Evolutionary conservation across 53 echinoderm and acorn worm genomes (phyloP).

Genomic region (Echinarachnius parma): DNA sequence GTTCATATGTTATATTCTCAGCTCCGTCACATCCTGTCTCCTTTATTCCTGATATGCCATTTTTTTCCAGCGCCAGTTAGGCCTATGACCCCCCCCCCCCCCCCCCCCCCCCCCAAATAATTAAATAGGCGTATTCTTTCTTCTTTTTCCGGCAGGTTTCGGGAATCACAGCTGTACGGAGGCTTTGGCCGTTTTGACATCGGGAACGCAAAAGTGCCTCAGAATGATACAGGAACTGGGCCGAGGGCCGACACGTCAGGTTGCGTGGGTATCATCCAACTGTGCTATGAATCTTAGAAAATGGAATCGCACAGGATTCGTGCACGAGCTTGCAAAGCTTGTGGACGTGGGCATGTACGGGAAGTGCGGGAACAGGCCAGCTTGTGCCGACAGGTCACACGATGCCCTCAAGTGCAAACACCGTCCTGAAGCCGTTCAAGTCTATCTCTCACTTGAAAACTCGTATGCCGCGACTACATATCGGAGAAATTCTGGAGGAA

Average conservation of each 20-base stretch:
- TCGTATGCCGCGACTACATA: constrained; percentile 40
- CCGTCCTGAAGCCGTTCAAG: no score
- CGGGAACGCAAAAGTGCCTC: background rate
- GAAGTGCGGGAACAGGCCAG: constrained; percentile 30
- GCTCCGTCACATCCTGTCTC: no score
- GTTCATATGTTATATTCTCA: no score
- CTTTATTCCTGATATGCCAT: no score
- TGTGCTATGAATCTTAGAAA: constrained; percentile 1
- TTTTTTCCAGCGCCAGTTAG: no score
- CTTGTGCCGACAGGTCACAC: no score
- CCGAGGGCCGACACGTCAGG: background rate
- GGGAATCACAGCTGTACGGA: constrained; percentile 25
- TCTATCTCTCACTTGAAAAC: constrained; percentile 38
- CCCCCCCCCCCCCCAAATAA: no score
- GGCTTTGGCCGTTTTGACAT: constrained; percentile 12
- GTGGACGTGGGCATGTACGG: constrained; percentile 28
- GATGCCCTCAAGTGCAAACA: constrained; percentile 21
- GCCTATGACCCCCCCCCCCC: no score
- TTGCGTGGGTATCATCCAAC: constrained; percentile 41
- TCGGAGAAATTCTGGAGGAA: constrained; percentile 42
- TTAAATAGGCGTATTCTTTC: no score
- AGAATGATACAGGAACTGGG: constrained; percentile 22
- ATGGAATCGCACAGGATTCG: constrained; percentile 33
- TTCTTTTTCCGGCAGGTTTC: no score
- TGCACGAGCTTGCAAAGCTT: constrained; percentile 4